Evolutionary conservation across 1,140 invertebrate genomes (phyloP), one percentile per base, ranked within the genome.

Genomic region (Formica selysi): DNA sequence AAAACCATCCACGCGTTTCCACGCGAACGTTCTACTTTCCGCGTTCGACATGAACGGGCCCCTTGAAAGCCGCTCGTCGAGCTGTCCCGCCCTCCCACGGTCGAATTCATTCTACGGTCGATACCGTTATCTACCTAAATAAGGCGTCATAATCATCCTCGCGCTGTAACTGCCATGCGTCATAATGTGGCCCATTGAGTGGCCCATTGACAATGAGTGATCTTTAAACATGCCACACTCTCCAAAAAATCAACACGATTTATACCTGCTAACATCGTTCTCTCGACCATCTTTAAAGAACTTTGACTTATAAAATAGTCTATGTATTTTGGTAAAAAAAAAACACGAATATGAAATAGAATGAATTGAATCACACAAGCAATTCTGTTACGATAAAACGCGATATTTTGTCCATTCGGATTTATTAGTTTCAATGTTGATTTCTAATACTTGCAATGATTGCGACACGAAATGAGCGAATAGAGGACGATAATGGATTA

Each of bases 1-100:
- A 61, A 85, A 85, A 78, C 41, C 16, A 51, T n/a, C 19, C 1
- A 8, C 38, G 67, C 68, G 67, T 71, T 70, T 81, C 44, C 32
- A 61, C 57, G 79, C 62, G 79, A 74, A 61, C 29, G 79, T 73
- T 62, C 79, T 26, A 83, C 79, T 83, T 83, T 83, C 29, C 68
- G 26, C 51, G 36, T 22, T 59, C 26, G 67, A 59, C 65, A 11
- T 38, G 65, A 19, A 36, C 67, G 79, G 73, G 68, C 19, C 68
- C 67, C 67, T 71, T 44, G 79, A 81, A 80, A 80, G 7, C 4
- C 44, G 16, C 36, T 22, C 36, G 51, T 26, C 78, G 44, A 22
- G n/a, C 41, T 62, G 26, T 79, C 13, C 76, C 51, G 59, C 79
- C 79, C 67, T 73, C 29, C 65, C 16, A 22, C 29, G 29, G 22